phyloP scores from a whole-genome alignment of 2,113 vertebrate genomes.

The Bungarus multicinctus region DNA sequence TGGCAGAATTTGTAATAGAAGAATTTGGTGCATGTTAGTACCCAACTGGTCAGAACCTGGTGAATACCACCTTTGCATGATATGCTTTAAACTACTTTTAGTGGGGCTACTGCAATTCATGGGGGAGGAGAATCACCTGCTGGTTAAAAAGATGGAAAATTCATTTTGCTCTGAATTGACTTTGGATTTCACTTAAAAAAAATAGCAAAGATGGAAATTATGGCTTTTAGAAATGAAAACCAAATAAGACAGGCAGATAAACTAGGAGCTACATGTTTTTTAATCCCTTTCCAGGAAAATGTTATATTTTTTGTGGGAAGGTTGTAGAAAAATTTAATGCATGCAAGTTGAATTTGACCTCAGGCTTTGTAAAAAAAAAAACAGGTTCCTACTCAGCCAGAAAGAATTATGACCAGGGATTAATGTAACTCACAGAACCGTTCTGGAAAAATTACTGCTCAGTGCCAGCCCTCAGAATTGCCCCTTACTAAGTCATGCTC shows the following conservation, averaged over 20 bases:
- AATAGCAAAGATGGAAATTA: constrained; percentile 22
- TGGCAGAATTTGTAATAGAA: no score
- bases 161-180: constrained; percentile 30
- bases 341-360: neutral
- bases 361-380: neutral
- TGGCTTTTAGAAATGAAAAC: neutral
- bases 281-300: neutral
- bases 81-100: neutral
- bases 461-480: neutral
- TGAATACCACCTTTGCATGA: no score
- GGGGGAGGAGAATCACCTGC: neutral
- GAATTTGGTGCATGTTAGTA: no score
- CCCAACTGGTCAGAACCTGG: no score
- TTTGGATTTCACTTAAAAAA: constrained; percentile 30
- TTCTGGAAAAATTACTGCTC: neutral
- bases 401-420: neutral
- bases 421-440: neutral
- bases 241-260: neutral
- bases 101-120: neutral
- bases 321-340: neutral
- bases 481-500: neutral
- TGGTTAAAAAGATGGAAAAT: constrained; percentile 51
- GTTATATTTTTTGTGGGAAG: neutral
- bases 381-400: neutral
- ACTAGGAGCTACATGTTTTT: neutral